phyloP scores from a whole-genome alignment of 2,888 invertebrate species.

The Philereme vetulata region DNA sequence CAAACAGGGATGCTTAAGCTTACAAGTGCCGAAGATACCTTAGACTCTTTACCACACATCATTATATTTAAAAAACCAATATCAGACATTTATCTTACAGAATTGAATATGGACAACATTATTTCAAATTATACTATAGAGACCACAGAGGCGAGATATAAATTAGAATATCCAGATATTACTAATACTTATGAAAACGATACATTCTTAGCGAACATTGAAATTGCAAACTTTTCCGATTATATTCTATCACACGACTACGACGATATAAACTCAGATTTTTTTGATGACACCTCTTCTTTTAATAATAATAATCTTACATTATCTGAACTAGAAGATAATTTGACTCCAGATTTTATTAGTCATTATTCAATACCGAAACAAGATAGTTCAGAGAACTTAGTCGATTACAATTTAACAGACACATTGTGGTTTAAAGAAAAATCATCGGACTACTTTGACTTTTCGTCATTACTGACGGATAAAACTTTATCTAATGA shows the following conservation, averaged over 20 bases:
- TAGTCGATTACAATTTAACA: not conserved
- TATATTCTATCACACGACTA: constrained; percentile 1
- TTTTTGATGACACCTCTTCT: not conserved
- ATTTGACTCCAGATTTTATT: not conserved
- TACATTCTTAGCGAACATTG: not conserved
- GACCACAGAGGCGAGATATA: not conserved
- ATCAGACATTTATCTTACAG: constrained; percentile 1
- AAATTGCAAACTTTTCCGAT: constrained; percentile 15
- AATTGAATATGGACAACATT: constrained; percentile 4
- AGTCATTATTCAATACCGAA: not conserved
- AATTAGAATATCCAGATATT: not conserved
- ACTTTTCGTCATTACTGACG: not conserved
- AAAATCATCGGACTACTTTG: not conserved
- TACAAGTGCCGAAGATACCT: not conserved
- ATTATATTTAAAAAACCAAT: not conserved
- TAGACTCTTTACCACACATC: not conserved
- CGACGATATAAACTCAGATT: constrained; percentile 6
- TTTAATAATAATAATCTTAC: not conserved
- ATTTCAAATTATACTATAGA: not conserved
- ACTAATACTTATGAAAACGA: not conserved
- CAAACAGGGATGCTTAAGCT: not conserved
- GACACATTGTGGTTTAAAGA: not conserved
- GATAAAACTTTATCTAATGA: not conserved
- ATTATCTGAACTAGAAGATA: not conserved
- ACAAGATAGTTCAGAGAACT: not conserved